These are phyloP conservation scores for Vanessa cardui DNA, from an alignment of 2,888 invertebrate genomes.

Conservation along the genomic window DNA sequence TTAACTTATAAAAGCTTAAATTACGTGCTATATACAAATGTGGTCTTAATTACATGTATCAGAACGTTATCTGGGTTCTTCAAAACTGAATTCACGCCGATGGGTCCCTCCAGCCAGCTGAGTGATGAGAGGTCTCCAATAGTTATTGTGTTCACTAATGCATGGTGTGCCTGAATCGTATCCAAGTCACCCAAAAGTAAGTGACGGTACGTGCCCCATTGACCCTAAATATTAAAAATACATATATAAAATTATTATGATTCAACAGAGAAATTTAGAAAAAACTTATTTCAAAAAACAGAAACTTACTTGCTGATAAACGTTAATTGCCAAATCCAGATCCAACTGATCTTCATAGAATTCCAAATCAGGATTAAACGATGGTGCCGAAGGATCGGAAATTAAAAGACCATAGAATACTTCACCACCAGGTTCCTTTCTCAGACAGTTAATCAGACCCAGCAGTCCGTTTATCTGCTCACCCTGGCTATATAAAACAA, in stretches of 20 bases:
- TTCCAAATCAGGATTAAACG: constrained; percentile 84
- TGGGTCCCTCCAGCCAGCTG: constrained; percentile 86
- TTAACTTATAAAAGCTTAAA: too few species aligned
- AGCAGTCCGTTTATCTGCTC: constrained; percentile 89
- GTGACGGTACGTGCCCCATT: constrained; percentile 93
- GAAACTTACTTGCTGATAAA: constrained; percentile 84
- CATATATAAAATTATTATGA: not conserved
- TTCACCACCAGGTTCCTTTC: constrained; percentile 90
- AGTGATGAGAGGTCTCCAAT: constrained; percentile 94
- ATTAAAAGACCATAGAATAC: constrained; percentile 85
- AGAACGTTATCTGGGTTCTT: constrained; percentile 56
- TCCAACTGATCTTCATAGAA: constrained; percentile 86
- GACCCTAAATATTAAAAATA: constrained; percentile 57
- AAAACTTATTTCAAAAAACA: constrained; percentile 24
- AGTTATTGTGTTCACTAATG: constrained; percentile 88
- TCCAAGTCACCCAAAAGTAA: constrained; percentile 83
- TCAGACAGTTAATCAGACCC: constrained; percentile 93
- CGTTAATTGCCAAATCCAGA: constrained; percentile 91
- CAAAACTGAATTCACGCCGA: constrained; percentile 61
- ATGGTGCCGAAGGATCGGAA: constrained; percentile 84
- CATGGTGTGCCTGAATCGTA: constrained; percentile 83
- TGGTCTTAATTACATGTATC: constrained; percentile 61
- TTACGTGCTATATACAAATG: not conserved
- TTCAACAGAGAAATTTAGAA: not conserved
- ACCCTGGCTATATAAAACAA: constrained; percentile 86